phyloP scores from a whole-genome alignment of 2,113 vertebrate genomes.

The Vimba vimba region DNA sequence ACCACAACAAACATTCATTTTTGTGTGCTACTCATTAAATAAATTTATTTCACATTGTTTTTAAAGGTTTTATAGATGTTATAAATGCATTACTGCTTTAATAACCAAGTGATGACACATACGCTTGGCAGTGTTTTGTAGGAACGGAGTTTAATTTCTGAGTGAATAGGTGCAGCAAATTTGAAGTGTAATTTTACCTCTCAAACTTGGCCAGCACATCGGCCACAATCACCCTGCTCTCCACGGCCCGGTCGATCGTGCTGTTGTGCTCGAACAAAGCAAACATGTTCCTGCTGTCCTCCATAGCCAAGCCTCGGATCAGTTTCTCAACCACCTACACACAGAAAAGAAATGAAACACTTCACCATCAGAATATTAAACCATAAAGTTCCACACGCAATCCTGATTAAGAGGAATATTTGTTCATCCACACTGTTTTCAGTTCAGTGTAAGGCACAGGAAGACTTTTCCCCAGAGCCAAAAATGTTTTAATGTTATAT shows the following conservation, averaged over 20 bases:
- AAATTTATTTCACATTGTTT: not conserved
- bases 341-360: constrained; percentile 7
- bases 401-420: not conserved
- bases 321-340: constrained; percentile 87
- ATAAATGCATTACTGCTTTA: not conserved
- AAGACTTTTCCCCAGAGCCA: not conserved
- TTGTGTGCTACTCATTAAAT: not conserved
- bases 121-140: constrained; percentile 1
- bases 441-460: not conserved
- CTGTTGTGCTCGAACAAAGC: constrained; percentile 93
- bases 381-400: not conserved
- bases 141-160: not conserved
- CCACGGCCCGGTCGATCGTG: constrained; percentile 87
- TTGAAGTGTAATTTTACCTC: constrained; percentile 76
- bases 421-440: not conserved
- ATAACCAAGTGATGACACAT: not conserved
- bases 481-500: not conserved
- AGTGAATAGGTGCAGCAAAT: not conserved
- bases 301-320: constrained; percentile 96
- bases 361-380: not conserved
- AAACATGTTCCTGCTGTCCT: constrained; percentile 98
- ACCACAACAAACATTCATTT: not conserved
- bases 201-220: constrained; percentile 97
- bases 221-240: constrained; percentile 94
- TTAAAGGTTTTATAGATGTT: not conserved